Evolutionary conservation across 2,113 vertebrate species (phyloP).

Genomic region (Eclectus roratus): DNA sequence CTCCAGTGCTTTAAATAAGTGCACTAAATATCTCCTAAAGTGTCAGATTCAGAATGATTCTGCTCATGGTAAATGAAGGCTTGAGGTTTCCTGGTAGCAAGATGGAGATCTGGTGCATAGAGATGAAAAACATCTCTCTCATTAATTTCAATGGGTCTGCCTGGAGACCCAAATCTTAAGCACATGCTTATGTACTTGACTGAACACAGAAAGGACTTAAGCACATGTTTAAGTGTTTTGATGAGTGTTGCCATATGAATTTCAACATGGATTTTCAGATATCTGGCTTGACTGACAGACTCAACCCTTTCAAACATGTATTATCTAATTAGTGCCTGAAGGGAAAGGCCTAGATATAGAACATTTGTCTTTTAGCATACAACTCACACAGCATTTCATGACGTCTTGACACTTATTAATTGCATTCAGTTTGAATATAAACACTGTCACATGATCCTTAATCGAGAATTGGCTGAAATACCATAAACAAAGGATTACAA

Average conservation of each 20-base stretch:
- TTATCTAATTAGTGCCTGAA: conserved; percentile 63
- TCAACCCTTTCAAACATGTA: conserved; percentile 56
- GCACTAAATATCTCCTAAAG: not conserved
- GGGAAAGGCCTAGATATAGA: conserved; percentile 50
- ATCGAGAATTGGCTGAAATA: conserved; percentile 57
- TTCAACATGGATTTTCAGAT: conserved; percentile 62
- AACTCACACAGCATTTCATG: conserved; percentile 50
- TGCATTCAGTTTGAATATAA: conserved; percentile 61
- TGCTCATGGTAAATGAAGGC: not conserved
- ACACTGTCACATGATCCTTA: conserved; percentile 53
- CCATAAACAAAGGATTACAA: conserved; percentile 66
- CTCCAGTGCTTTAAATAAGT: not conserved
- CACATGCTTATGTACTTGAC: conserved; percentile 42
- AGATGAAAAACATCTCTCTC: conserved; percentile 31
- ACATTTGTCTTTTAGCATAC: conserved; percentile 58
- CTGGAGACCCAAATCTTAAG: conserved; percentile 39
- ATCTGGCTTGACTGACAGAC: conserved; percentile 42
- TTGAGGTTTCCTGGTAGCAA: conserved; percentile 1
- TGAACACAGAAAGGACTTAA: conserved; percentile 60
- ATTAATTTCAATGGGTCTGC: conserved; percentile 38
- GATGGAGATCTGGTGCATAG: conserved; percentile 1
- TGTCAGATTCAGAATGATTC: not conserved
- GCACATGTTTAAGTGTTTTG: conserved; percentile 55
- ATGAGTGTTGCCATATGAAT: conserved; percentile 62
- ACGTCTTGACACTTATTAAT: conserved; percentile 66